Evolutionary conservation across 2,888 invertebrate genomes (phyloP).

Genomic region (Drosophila kokeensis): DNA sequence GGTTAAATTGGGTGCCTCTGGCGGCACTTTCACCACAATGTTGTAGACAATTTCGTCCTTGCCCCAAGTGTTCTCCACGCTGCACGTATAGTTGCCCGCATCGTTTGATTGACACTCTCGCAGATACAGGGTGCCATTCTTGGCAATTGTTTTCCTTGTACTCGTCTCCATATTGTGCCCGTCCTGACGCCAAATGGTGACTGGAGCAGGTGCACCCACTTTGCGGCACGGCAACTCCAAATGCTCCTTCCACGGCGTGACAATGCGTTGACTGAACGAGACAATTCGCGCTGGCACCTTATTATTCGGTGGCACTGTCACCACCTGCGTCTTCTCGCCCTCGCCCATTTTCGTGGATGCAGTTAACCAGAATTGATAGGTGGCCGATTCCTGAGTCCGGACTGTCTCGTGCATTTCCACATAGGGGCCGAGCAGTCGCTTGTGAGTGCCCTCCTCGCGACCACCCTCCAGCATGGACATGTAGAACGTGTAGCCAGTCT

Average conservation of each 20-base stretch:
- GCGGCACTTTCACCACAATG: slow-evolving; percentile 90
- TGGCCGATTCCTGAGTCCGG: slow-evolving; percentile 89
- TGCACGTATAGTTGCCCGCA: slow-evolving; percentile 95
- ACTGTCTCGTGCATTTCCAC: slow-evolving; percentile 90
- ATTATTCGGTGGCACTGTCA: slow-evolving; percentile 90
- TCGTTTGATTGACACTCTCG: slow-evolving; percentile 91
- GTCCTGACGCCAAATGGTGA: slow-evolving; percentile 92
- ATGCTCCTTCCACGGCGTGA: slow-evolving; percentile 95
- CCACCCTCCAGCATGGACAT: slow-evolving; percentile 92
- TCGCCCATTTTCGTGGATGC: slow-evolving; percentile 94
- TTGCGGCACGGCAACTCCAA: slow-evolving; percentile 93
- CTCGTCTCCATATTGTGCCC: slow-evolving; percentile 90
- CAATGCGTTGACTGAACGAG: slow-evolving; percentile 92
- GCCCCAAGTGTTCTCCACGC: slow-evolving; percentile 93
- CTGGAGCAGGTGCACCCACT: slow-evolving; percentile 93
- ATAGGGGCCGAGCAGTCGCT: slow-evolving; percentile 89
- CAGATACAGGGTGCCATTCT: slow-evolving; percentile 91
- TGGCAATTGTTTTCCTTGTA: slow-evolving; percentile 88
- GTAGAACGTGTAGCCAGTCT: slow-evolving; percentile 91
- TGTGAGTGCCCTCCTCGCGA: slow-evolving; percentile 91
- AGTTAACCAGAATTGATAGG: slow-evolving; percentile 90
- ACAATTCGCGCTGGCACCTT: slow-evolving; percentile 95
- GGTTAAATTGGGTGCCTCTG: slow-evolving; percentile 92
- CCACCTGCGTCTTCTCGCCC: slow-evolving; percentile 92
- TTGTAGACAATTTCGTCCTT: slow-evolving; percentile 93